A percentile compares a stretch with the other conserved stretches of the same genome.
Conservation (phyloP, 37 sponge, comb jelly and placozoan genomes). For the Beroe forskalii region DNA sequence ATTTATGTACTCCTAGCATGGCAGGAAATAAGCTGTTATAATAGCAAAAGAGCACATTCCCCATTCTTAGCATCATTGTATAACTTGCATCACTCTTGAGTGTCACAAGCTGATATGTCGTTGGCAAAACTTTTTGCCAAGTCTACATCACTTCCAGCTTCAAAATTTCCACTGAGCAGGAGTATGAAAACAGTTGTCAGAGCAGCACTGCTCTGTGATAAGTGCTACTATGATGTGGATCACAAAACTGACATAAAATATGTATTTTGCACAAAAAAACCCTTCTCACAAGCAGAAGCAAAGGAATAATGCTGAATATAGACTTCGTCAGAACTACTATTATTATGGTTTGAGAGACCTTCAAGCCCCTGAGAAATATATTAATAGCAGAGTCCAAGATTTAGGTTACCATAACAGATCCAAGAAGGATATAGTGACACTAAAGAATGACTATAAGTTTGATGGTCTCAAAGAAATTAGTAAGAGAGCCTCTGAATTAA, state of each 20-base stretch:
- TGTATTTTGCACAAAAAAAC: slow-evolving; percentile 20
- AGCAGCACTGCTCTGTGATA: slow-evolving; percentile 19
- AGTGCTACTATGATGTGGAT: slow-evolving; percentile 42
- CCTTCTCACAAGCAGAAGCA: slow-evolving; percentile 44
- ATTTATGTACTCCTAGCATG: too few species aligned
- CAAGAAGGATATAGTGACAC: not conserved
- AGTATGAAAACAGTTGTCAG: not conserved
- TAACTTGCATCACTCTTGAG: too few species aligned
- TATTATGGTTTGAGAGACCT: not conserved
- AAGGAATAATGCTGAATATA: slow-evolving; percentile 17
- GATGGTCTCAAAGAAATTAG: slow-evolving; percentile 31
- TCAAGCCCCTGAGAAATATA: not conserved
- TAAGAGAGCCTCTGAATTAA: not conserved
- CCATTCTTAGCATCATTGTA: too few species aligned
- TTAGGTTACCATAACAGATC: not conserved
- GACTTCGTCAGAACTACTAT: slow-evolving; percentile 10
- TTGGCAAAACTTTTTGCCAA: not conserved
- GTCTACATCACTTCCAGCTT: not conserved
- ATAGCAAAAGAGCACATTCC: too few species aligned
- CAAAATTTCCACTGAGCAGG: not conserved
- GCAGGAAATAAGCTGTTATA: too few species aligned
- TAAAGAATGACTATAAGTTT: slow-evolving; percentile 34
- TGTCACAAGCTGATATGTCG: not conserved
- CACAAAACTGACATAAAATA: slow-evolving; percentile 33
- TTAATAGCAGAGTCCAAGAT: not conserved